Evolutionary conservation across 2,797 vertebrate genomes (phyloP), one percentile per base, ranked within the genome.

Genomic region (Manis crassicaudata): DNA sequence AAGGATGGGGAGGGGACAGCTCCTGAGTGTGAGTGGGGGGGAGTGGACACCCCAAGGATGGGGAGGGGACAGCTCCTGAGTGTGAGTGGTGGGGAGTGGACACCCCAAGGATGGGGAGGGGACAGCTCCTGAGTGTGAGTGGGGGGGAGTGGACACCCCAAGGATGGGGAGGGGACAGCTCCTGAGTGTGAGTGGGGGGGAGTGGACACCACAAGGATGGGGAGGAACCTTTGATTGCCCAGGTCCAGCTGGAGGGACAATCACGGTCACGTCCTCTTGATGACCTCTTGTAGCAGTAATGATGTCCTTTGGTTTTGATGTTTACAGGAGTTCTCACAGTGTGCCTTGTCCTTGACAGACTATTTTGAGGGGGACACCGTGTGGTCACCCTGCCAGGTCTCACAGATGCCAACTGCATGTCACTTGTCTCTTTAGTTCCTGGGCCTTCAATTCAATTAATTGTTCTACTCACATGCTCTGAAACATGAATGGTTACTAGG

Each of bases 361-460:
- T 73, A 50, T 88, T 79, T 73, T 46, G 65, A 75, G 46, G 29
- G 29, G 58, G 37, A 8, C 56, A 67, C 12, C 68, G 83, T 7
- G 2, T 65, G 70, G 63, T 21, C 16, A 13, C 56, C 54, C 17
- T n/a, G 32, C 10, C 43, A 32, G 7, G 5, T 73, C 25, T 46
- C 46, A 46, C 9, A 46, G 46, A 9, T 9, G 1, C 46, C 46
- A 46, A 9, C 46, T 46, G 46, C 35, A 29, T 9, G 18, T 7
- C 54, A 76, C 17, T 83, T 58, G 50, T 73, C 73, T 88, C 58
- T 75, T 92, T 63, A 92, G 52, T 60, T n/a, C 37, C 58, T 23
- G 84, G n/a, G n/a, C 17, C 29, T 76, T 58, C n/a, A 60, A 17
- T 25, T 12, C 89, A 70, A 58, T 50, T 75, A n/a, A 46, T 85